These are phyloP conservation scores for Ischnura elegans DNA, from an alignment of 2,888 invertebrate genomes.

Conservation along the genomic window DNA sequence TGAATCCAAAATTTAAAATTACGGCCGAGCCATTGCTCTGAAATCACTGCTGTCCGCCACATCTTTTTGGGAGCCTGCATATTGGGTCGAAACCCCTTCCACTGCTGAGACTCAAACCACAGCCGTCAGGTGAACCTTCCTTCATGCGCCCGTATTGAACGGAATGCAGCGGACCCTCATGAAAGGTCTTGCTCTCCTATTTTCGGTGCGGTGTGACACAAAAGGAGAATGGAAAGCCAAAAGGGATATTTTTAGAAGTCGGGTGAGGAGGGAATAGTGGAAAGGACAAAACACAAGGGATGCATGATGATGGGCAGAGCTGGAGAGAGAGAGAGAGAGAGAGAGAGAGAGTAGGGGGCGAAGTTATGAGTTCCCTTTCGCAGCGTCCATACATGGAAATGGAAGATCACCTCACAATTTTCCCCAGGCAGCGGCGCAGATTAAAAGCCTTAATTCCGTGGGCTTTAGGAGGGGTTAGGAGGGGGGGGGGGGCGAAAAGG, in stretches of 20 bases:
- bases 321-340: background rate
- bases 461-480: background rate
- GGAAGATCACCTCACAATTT: constrained; percentile 48
- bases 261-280: background rate
- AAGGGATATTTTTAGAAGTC: background rate
- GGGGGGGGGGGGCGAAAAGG: background rate
- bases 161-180: too few relatives aligned
- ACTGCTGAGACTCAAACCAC: too few relatives aligned
- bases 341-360: background rate
- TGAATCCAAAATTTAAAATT: too few relatives aligned
- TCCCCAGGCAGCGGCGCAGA: constrained; percentile 46
- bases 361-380: constrained; percentile 48
- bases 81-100: too few relatives aligned
- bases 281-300: background rate
- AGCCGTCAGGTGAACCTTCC: too few relatives aligned
- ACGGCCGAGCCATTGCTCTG: too few relatives aligned
- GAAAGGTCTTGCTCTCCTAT: too few relatives aligned
- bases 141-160: too few relatives aligned
- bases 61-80: too few relatives aligned
- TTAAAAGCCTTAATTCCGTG: constrained; percentile 47
- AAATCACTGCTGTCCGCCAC: too few relatives aligned
- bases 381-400: constrained; percentile 41
- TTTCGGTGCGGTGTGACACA: too few relatives aligned
- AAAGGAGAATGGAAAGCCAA: too few relatives aligned
- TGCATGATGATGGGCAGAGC: background rate